Percentiles rank a stretch among this genome's conserved stretches.
phyloP scores from a whole-genome alignment of 2,797 vertebrate genomes.

The Tolypeutes matacus region DNA sequence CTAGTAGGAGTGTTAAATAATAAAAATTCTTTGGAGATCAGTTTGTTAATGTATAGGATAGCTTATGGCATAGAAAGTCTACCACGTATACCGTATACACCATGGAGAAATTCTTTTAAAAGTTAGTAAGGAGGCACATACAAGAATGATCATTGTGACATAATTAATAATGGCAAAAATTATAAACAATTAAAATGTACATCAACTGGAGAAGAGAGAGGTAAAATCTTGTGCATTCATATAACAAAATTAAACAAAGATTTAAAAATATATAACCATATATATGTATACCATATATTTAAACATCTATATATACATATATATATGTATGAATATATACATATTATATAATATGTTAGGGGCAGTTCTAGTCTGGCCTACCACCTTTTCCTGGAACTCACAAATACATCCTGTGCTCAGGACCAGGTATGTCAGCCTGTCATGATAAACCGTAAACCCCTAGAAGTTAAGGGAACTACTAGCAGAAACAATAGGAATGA shows the following conservation, averaged over 20 bases:
- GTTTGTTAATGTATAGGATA: neutral
- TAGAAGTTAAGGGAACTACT: no score
- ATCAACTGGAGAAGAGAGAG: neutral
- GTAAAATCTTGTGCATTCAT: neutral
- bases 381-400: no score
- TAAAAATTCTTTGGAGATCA: neutral
- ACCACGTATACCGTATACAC: neutral
- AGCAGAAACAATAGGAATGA: no score
- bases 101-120: neutral
- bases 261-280: neutral
- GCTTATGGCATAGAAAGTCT: neutral
- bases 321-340: no score
- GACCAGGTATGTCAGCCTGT: no score
- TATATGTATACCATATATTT: neutral
- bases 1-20: neutral
- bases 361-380: no score
- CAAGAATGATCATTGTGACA: neutral
- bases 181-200: neutral
- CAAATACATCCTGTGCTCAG: no score
- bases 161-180: neutral
- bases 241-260: neutral
- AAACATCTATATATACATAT: no score
- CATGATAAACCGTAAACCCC: no score
- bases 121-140: neutral
- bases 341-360: no score